Evolutionary conservation across 2,113 vertebrate species (phyloP), one percentile per base, ranked within the genome.

Genomic region (Hoplias malabaricus): DNA sequence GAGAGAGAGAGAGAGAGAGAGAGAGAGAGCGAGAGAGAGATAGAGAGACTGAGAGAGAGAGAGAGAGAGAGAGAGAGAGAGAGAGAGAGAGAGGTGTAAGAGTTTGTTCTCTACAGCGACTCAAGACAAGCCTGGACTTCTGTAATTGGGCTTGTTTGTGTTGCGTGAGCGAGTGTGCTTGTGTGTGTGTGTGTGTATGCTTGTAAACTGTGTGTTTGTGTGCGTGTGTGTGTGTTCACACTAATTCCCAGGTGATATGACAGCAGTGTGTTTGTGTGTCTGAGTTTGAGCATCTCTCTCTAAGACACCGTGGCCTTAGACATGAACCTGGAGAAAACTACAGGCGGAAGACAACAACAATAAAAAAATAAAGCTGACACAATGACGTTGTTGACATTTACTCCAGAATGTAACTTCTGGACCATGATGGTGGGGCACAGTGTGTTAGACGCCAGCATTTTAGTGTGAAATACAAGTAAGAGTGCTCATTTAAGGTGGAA

Each of bases 181-280:
- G n/a, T n/a, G n/a, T n/a, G n/a, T n/a, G n/a, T n/a, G n/a, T n/a
- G n/a, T n/a, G n/a, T n/a, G n/a, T n/a, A n/a, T n/a, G n/a, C n/a
- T n/a, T n/a, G n/a, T n/a, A n/a, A n/a, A n/a, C n/a, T n/a, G n/a
- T n/a, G n/a, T n/a, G n/a, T n/a, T n/a, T n/a, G n/a, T n/a, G n/a
- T n/a, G n/a, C n/a, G n/a, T n/a, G n/a, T n/a, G n/a, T n/a, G n/a
- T n/a, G n/a, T n/a, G 54, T 53, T 73, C 75, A 46, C 75, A 76
- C 74, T 84, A 79, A 82, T 87, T 87, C 83, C 87, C 82, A 40
- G 66, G 83, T 67, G 85, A 87, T 77, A 67, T 80, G 78, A 83
- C 78, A 87, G 86, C 82, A 83, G 73, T 77, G 70, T 69, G 83
- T 73, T 79, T 81, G 68, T 83, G 78, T 84, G 80, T 84, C 69